Evolutionary conservation across 2,888 invertebrate genomes (phyloP).

Genomic region (Toxonevra muliebris): DNA sequence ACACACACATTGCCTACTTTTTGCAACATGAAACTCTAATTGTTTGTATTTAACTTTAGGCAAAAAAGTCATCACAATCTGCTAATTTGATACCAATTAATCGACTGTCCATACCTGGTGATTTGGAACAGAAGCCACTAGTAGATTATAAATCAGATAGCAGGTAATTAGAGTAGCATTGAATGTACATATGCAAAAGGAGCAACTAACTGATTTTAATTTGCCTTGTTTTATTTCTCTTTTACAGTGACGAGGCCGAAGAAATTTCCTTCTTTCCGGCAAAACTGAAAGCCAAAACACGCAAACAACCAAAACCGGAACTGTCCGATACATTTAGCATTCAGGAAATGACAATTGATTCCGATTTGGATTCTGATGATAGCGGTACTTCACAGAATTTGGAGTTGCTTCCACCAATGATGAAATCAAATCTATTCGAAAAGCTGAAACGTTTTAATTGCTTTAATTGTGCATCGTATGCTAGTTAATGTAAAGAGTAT

Average conservation of each 20-base stretch:
- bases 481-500: conserved; percentile 55
- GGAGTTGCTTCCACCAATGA: conserved; percentile 60
- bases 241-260: conserved; percentile 59
- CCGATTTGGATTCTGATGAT: conserved; percentile 62
- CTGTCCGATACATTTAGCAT: conserved; percentile 65
- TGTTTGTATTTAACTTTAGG: conserved; percentile 5
- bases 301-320: conserved; percentile 56
- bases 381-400: conserved; percentile 60
- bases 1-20: not conserved
- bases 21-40: conserved; percentile 6
- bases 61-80: conserved; percentile 51
- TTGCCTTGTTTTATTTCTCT: not conserved
- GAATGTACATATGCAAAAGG: not conserved
- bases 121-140: conserved; percentile 59
- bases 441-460: conserved; percentile 48
- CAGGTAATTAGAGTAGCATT: conserved; percentile 29
- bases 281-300: conserved; percentile 52
- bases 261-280: conserved; percentile 64
- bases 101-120: conserved; percentile 62
- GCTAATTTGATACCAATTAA: conserved; percentile 63
- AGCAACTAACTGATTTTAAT: no score
- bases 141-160: conserved; percentile 65
- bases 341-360: conserved; percentile 65
- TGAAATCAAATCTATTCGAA: conserved; percentile 55
- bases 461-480: conserved; percentile 49